phyloP scores from a whole-genome alignment of 2,113 vertebrate species.

The Triplophysa dalaica region DNA sequence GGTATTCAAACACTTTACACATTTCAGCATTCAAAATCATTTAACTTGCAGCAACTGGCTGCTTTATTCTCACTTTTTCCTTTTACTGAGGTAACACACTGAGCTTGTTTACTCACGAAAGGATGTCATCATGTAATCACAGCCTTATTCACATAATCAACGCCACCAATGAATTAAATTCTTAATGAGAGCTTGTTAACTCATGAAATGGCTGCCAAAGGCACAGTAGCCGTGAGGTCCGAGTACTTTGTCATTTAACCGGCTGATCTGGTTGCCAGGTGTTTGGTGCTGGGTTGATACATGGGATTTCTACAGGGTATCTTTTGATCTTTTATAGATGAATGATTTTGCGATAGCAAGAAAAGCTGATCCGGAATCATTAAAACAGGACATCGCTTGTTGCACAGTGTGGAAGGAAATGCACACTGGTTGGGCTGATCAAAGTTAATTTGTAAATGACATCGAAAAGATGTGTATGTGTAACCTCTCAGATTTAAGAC shows the following conservation, averaged over 20 bases:
- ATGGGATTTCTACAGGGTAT: no score
- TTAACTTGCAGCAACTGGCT: constrained; percentile 9
- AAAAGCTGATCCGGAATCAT: no score
- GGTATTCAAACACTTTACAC: background rate
- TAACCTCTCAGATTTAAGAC: constrained; percentile 1
- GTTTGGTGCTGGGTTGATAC: background rate
- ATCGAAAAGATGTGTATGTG: background rate
- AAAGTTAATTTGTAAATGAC: background rate
- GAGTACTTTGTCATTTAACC: background rate
- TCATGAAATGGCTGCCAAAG: background rate
- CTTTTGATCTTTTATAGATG: no score
- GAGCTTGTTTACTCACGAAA: constrained; percentile 21
- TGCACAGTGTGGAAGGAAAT: background rate
- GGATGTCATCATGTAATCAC: background rate
- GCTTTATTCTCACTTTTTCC: background rate
- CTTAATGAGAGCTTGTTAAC: constrained; percentile 14
- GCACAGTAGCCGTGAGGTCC: background rate
- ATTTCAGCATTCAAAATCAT: constrained; percentile 5
- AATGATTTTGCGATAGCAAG: no score
- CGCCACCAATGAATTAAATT: background rate
- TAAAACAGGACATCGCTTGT: no score
- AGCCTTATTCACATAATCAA: no score
- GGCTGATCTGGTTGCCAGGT: background rate
- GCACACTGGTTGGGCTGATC: background rate
- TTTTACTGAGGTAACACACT: background rate